phyloP scores from a whole-genome alignment of 1,140 invertebrate genomes.

The Sitobion miscanthi region DNA sequence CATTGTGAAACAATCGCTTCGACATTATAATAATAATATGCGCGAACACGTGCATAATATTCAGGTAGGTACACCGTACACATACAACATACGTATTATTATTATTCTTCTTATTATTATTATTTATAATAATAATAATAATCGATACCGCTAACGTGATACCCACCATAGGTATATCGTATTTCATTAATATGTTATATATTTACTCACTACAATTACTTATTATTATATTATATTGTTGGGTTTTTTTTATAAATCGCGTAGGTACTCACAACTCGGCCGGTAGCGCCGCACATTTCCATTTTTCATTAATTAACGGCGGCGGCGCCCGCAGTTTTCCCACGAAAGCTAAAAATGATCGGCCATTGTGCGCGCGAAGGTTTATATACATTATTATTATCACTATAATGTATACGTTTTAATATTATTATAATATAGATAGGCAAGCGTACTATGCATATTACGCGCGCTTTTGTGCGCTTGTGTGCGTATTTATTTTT shows the following conservation, averaged over 20 bases:
- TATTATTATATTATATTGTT: slow-evolving; percentile 9
- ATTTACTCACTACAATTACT: neutral
- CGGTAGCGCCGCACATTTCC: neutral
- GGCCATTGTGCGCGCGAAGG: slow-evolving; percentile 7
- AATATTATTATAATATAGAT: neutral
- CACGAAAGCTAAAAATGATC: slow-evolving; percentile 42
- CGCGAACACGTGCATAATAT: neutral
- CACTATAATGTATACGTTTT: neutral
- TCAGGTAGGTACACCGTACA: neutral
- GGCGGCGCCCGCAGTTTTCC: neutral
- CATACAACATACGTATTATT: neutral
- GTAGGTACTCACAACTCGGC: neutral
- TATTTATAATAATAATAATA: slow-evolving; percentile 18
- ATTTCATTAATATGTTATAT: neutral
- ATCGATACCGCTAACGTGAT: neutral
- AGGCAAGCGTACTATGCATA: neutral
- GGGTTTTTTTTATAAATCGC: neutral
- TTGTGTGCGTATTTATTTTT: neutral
- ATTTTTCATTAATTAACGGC: slow-evolving; percentile 37
- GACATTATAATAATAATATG: slow-evolving; percentile 16
- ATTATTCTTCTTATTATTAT: neutral
- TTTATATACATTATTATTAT: neutral
- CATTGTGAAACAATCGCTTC: slow-evolving; percentile 24
- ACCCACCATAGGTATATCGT: neutral
- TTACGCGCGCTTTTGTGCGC: neutral